Percentiles rank a stretch among this genome's conserved stretches.
Conservation (phyloP, 2,888 invertebrate genomes). For the Dioctria rufipes region DNA sequence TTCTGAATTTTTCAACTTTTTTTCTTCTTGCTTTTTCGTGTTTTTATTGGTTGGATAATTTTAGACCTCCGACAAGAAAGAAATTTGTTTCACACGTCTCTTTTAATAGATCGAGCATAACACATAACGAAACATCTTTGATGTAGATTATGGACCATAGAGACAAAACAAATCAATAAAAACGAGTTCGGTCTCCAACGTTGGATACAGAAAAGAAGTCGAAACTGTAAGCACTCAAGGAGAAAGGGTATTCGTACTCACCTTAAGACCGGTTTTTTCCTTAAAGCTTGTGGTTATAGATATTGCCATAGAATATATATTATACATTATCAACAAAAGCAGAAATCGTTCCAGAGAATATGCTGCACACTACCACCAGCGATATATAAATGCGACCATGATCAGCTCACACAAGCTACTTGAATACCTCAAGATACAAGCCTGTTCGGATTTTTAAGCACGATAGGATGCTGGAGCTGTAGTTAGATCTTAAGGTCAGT, state of each 20-base stretch:
- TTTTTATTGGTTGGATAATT: constrained; percentile 15
- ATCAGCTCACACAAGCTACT: constrained; percentile 8
- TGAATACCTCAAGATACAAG: background rate
- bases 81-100: constrained; percentile 53
- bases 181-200: constrained; percentile 10
- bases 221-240: background rate
- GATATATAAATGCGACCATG: background rate
- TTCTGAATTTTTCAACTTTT: constrained; percentile 26
- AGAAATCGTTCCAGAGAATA: background rate
- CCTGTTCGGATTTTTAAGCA: background rate
- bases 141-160: background rate
- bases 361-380: background rate
- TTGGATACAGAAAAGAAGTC: background rate
- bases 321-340: background rate
- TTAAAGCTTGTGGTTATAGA: background rate
- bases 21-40: background rate
- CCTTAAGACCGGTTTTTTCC: constrained; percentile 8
- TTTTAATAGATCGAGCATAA: constrained; percentile 14
- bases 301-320: background rate
- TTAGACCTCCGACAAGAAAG: constrained; percentile 22
- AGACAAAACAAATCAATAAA: constrained; percentile 28
- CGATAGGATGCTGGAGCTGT: constrained; percentile 21
- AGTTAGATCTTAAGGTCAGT: constrained; percentile 40
- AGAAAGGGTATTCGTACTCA: background rate
- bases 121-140: background rate